Base-by-base conservation (phyloP, 2,888 invertebrate species). In the Apotomis capreana region DNA sequence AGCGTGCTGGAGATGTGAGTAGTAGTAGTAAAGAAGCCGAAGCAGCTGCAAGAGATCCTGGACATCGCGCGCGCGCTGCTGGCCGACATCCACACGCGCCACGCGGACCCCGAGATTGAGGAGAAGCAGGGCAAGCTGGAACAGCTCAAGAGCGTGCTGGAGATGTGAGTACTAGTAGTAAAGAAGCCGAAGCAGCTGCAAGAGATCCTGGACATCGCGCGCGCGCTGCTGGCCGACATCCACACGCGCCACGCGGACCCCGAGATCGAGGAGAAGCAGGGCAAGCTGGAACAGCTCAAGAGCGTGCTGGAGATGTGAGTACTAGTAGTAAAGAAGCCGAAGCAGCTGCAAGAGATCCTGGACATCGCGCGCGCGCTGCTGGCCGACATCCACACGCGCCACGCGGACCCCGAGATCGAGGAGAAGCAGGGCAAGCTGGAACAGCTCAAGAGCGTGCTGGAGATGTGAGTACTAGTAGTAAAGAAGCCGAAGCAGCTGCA, bases 1-100 rank as follows among this genome's bases (percentile, higher is more conserved):
- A 97, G 98, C 82, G 99, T 99, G 57, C 93, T 99, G n/a, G 99
- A 99, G n/a, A n/a, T n/a, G n/a, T n/a, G n/a, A n/a, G n/a, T n/a
- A n/a, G n/a, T n/a, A n/a, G n/a, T n/a, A n/a, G n/a, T 99, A 80
- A 99, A 99, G 91, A 95, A 98, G 72, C 99, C 99, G 0, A 99
- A 98, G 83, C 99, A 99, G 84, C 93, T 99, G 76, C 99, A 98
- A 86, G 99, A 99, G 94, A 98, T 99, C 78, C 92, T 99, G 79
- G 99, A 99, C 87, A 98, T 99, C 74, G 97, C 99, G 1, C 95
- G 99, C 64, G 97, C 96, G 74, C 91, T 99, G 69, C 92, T 99
- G 36, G 95, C 96, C 0, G 99, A 99, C 89, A 97, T 98, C 76
- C 97, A 98, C 87, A 97, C 97, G 70, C 95, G 97, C 68, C 96